Evolutionary conservation across 2,888 invertebrate species (phyloP).

Genomic region (Philereme vetulata): DNA sequence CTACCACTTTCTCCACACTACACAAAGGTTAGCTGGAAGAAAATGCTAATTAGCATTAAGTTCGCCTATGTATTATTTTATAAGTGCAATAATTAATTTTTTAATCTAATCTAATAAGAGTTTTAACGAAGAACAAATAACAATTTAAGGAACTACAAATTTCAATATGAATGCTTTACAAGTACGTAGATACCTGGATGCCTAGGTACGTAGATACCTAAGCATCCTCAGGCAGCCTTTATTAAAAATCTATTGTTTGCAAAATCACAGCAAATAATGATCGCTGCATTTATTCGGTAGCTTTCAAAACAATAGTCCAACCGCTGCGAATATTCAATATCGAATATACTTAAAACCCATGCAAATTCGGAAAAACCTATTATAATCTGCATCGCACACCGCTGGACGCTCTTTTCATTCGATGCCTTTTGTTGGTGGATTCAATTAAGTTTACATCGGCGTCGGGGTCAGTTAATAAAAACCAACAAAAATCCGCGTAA

Average conservation of each 20-base stretch:
- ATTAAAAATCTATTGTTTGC: constrained; percentile 14
- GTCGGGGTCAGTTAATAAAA: constrained; percentile 82
- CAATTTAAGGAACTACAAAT: too few species aligned
- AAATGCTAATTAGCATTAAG: too few species aligned
- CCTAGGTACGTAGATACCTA: too few species aligned
- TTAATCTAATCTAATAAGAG: too few species aligned
- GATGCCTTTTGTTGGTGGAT: constrained; percentile 80
- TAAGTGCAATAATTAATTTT: too few species aligned
- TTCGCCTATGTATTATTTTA: too few species aligned
- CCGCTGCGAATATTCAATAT: constrained; percentile 76
- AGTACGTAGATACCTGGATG: too few species aligned
- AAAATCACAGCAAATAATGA: constrained; percentile 12
- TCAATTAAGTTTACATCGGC: constrained; percentile 83
- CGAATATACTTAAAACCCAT: constrained; percentile 72
- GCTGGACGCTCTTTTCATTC: constrained; percentile 81
- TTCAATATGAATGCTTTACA: too few species aligned
- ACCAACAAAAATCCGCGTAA: constrained; percentile 81
- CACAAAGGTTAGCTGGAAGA: too few species aligned
- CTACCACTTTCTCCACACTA: too few species aligned
- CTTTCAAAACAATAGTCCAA: constrained; percentile 62
- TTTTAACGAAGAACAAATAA: too few species aligned
- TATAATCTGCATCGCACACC: constrained; percentile 83
- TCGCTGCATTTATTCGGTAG: constrained; percentile 43
- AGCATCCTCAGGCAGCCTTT: background rate
- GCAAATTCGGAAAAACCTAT: constrained; percentile 80